Base-by-base conservation (phyloP, 2,888 invertebrate genomes). In the Perithous albicinctus region DNA sequence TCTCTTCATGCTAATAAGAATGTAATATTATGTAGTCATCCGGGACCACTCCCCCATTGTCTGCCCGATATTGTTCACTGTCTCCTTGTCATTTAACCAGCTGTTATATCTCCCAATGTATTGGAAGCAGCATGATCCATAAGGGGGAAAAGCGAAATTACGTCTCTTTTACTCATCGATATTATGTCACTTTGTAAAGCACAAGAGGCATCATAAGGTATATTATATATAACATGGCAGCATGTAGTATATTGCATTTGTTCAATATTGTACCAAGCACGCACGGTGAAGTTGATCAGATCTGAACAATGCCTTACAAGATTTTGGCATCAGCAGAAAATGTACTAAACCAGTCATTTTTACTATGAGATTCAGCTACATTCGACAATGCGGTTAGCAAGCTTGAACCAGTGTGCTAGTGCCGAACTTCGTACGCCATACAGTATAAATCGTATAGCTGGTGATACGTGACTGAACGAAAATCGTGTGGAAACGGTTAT, bases 401-500 rank as follows among this genome's bases (percentile, higher is more conserved):
- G 26, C n/a, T 29, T n/a, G n/a, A 56, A 29, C 12, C 15, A 1
- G 7, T 56, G 54, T 15, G 29, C 54, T 10, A 3, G n/a, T 4
- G 26, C 35, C 4, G 10, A 41, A 78, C 56, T 70, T 64, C 26
- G 12, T 38, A 38, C 18, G 8, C 15, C 38, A 69, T 63, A 64
- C 46, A 73, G 56, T 10, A 29, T 12, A 23, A 38, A 46, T 74
- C 69, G 54, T 63, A 38, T 74, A 29, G 64, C 63, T 43, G 72
- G 70, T 51, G 74, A 54, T 75, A 82, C 82, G 82, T 82, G 82
- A 82, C 78, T 59, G 70, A 70, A 48, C 41, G 70, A 72, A 72
- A 67, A 75, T 82, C 75, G 70, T 56, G 63, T 61, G 78, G 43
- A 70, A 82, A 78, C 67, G 74, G 78, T 79, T 82, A 76, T 78